Evolutionary conservation across 2,797 vertebrate species (phyloP), one percentile per base, ranked within the genome.

Genomic region (Galagoides demidoff): DNA sequence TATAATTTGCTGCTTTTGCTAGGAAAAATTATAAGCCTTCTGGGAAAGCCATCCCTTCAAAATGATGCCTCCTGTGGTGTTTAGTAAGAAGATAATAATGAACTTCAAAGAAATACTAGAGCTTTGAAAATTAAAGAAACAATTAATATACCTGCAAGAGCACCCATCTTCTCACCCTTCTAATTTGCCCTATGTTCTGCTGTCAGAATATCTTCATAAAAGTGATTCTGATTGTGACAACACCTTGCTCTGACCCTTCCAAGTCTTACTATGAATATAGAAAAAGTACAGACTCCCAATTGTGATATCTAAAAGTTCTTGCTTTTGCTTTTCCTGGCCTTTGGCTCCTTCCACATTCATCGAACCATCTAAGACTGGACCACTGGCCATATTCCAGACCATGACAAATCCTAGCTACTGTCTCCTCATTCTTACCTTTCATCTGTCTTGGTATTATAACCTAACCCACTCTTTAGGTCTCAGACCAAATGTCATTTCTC

Each of bases 11-110:
- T 66, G 3, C 25, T 82, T 94, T 76, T 55, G 1, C 37, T 89
- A 17, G 57, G 29, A 25, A 93, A 89, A 94, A 95, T 96, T 61
- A 77, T 68, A 90, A 77, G n/a, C n/a, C 16, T 85, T 89, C 49
- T 39, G 45, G 16, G 77, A 87, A 92, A 93, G 55, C 39, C 74
- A 6, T 78, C 34, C 49, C 13, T 89, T 85, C n/a, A 77, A 89
- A 89, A 78, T 71, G 77, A 93, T 78, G 34, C 34, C 52, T 43
- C 59, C 84, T 61, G 25, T 59, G 29, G 37, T 70, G 55, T 59
- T 71, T 89, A 82, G 20, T 77, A 77, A 85, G 55, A 92, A 93
- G 93, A 86, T 34, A 37, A 20, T 39, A 23, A 31, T 77, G 34
- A 88, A 82, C 81, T 92, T 86, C 57, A 93, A 78, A 73, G 79